Conservation (phyloP, 1,140 invertebrate genomes). For the Lineus longissimus region DNA sequence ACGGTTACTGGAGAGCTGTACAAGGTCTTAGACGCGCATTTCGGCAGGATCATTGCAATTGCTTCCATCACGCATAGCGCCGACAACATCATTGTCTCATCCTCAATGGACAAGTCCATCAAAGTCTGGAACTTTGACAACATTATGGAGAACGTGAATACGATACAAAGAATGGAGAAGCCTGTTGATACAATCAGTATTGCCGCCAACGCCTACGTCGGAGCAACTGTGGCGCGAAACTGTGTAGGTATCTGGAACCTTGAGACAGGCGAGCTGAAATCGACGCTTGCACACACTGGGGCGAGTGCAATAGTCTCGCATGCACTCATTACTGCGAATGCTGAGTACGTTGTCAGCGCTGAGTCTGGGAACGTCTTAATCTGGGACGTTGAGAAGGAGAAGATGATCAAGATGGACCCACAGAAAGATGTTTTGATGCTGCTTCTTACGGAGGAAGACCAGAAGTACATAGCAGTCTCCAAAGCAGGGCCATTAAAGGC, state of each 20-base stretch:
- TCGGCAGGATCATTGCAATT: slow-evolving; percentile 90
- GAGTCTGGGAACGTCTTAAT: slow-evolving; percentile 89
- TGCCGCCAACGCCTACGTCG: slow-evolving; percentile 35
- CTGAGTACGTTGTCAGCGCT: slow-evolving; percentile 77
- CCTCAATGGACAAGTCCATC: slow-evolving; percentile 94
- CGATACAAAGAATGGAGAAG: slow-evolving; percentile 91
- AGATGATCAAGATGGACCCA: slow-evolving; percentile 66
- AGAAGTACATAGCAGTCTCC: slow-evolving; percentile 81
- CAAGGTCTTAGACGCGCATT: slow-evolving; percentile 93
- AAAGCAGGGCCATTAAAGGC: slow-evolving; percentile 30
- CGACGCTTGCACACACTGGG: slow-evolving; percentile 85
- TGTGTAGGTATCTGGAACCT: slow-evolving; percentile 95
- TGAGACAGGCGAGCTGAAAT: slow-evolving; percentile 71
- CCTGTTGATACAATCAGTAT: slow-evolving; percentile 81
- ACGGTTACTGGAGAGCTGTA: slow-evolving; percentile 68
- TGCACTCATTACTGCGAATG: slow-evolving; percentile 74
- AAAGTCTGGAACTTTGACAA: slow-evolving; percentile 99
- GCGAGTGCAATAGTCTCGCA: slow-evolving; percentile 93
- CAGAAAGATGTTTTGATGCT: slow-evolving; percentile 84
- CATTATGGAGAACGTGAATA: slow-evolving; percentile 95
- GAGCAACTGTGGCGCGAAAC: slow-evolving; percentile 61
- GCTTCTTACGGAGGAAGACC: slow-evolving; percentile 75
- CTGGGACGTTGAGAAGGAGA: slow-evolving; percentile 82
- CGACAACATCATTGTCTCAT: slow-evolving; percentile 85
- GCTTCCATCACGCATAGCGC: slow-evolving; percentile 74